A percentile compares a stretch with the other conserved stretches of the same genome.
Conservation (phyloP, 2,888 invertebrate species). For the Therioaphis trifolii region DNA sequence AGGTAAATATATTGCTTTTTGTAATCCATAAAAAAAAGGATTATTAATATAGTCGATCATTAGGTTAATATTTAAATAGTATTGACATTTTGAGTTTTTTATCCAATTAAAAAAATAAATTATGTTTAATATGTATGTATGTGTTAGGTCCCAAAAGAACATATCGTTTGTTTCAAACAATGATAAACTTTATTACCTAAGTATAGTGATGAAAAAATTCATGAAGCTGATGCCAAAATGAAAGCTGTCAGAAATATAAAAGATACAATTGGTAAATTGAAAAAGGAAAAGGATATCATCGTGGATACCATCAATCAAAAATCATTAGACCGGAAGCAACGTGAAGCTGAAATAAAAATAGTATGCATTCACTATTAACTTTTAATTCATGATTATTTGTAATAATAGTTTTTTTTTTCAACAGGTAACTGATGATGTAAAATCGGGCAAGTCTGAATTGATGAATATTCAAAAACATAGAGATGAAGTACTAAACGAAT, state of each 20-base stretch:
- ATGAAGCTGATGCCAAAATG: slow-evolving; percentile 44
- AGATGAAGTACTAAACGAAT: slow-evolving; percentile 34
- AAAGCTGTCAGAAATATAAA: slow-evolving; percentile 56
- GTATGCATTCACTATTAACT: slow-evolving; percentile 5
- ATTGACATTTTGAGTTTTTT: background rate
- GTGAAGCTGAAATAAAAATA: slow-evolving; percentile 43
- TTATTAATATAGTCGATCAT: too few species aligned
- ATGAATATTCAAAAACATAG: slow-evolving; percentile 29
- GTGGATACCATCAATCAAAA: slow-evolving; percentile 42
- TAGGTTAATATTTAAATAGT: background rate
- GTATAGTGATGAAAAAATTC: slow-evolving; percentile 54
- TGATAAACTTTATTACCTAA: slow-evolving; percentile 50
- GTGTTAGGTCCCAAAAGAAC: slow-evolving; percentile 48
- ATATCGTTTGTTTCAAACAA: slow-evolving; percentile 41
- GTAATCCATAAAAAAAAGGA: too few species aligned
- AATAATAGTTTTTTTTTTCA: background rate
- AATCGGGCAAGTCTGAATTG: background rate
- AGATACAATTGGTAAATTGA: slow-evolving; percentile 41
- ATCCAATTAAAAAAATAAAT: too few species aligned
- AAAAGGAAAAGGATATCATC: slow-evolving; percentile 40
- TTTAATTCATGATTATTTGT: slow-evolving; percentile 1
- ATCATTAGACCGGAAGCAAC: slow-evolving; percentile 22
- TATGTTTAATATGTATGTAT: too few species aligned
- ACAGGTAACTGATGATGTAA: slow-evolving; percentile 33
- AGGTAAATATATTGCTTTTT: too few species aligned